These are phyloP conservation scores for Antidorcas marsupialis DNA, from an alignment of 2,113 vertebrate species.

Conservation along the genomic window DNA sequence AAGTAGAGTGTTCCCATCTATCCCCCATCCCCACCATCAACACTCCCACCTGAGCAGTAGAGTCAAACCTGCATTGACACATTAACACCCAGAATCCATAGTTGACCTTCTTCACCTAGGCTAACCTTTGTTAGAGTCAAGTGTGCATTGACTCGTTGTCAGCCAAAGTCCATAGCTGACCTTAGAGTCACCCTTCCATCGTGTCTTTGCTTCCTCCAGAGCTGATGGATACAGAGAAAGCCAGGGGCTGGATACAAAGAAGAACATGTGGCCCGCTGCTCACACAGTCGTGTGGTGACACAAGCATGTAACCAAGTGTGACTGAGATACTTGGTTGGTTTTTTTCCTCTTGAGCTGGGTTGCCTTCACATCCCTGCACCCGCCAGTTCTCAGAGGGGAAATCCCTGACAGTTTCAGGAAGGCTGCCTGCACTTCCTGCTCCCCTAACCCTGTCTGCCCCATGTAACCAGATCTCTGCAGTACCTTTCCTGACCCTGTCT, in stretches of 20 bases:
- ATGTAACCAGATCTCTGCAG: neutral
- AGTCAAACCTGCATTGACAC: fast-evolving
- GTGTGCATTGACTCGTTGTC: fast-evolving
- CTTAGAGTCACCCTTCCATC: neutral
- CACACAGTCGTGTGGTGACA: fast-evolving
- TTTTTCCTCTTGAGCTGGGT: neutral
- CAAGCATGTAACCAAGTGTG: neutral
- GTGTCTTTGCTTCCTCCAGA: fast-evolving
- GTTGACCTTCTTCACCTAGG: neutral
- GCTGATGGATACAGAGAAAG: neutral
- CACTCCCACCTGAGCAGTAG: no score
- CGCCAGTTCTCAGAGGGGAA: neutral
- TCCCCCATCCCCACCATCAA: fast-evolving
- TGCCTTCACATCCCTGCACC: neutral
- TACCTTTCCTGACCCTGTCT: neutral
- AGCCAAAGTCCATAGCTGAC: neutral
- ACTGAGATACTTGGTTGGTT: fast-evolving
- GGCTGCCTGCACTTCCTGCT: neutral
- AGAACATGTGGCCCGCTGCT: neutral
- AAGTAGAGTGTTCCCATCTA: neutral
- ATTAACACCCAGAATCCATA: neutral
- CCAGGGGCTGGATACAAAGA: neutral
- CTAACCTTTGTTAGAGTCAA: neutral
- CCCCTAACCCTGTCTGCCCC: neutral
- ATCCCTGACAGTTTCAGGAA: no score